Conservation (phyloP, 53 echinoderm and acorn worm species). For the Stichopus horrens region DNA sequence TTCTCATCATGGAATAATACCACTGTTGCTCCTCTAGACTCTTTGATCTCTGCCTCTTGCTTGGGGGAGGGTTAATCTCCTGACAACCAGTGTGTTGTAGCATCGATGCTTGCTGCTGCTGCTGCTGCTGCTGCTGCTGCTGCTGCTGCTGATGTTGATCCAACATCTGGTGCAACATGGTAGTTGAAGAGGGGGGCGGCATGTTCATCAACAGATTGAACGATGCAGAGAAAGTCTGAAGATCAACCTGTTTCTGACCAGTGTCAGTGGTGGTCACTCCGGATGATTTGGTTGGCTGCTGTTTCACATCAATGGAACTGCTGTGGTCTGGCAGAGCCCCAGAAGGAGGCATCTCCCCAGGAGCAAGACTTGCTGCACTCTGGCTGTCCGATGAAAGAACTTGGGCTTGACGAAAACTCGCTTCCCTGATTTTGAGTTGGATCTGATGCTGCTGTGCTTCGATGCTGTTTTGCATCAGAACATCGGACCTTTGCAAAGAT, state of each 20-base stretch:
- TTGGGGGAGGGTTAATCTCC: slow-evolving; percentile 26
- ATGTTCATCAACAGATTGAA: neutral
- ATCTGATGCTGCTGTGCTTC: slow-evolving; percentile 90
- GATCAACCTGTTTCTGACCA: neutral
- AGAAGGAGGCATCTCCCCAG: neutral
- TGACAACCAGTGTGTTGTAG: neutral
- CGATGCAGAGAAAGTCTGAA: neutral
- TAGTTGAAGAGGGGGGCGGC: slow-evolving; percentile 28
- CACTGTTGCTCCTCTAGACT: slow-evolving; percentile 62
- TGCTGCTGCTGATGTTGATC: slow-evolving; percentile 14
- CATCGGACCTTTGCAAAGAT: slow-evolving; percentile 43
- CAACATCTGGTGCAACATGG: slow-evolving; percentile 53
- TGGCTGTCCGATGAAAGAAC: neutral
- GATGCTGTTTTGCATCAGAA: slow-evolving; percentile 81
- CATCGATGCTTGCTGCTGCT: slow-evolving; percentile 4
- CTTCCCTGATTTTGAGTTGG: slow-evolving; percentile 67
- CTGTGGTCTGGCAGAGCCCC: neutral
- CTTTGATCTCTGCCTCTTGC: slow-evolving; percentile 50
- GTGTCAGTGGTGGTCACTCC: neutral
- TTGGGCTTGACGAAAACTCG: slow-evolving; percentile 24
- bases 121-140: slow-evolving; percentile 32
- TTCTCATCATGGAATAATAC: slow-evolving; percentile 69
- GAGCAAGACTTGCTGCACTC: neutral
- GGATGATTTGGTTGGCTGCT: neutral
- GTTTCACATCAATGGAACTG: neutral